Conservation (phyloP, 2,113 vertebrate genomes). For the Caranx melampygus region DNA sequence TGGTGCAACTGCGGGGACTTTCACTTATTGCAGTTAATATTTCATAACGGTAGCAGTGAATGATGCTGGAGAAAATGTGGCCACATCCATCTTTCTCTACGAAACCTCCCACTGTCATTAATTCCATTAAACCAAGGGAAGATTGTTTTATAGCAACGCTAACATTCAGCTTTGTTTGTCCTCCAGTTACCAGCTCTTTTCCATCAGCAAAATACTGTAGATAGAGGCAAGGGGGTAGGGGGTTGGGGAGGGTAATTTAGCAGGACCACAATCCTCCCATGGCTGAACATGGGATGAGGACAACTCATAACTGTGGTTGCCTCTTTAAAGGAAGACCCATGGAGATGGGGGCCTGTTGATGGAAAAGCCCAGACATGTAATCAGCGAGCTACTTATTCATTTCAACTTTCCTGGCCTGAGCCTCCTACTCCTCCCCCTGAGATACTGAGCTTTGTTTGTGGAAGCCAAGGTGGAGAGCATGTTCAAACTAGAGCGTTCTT, state of each 20-base stretch:
- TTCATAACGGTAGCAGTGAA: not conserved
- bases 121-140: not conserved
- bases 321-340: conserved; percentile 52
- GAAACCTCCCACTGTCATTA: no score
- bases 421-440: conserved; percentile 42
- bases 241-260: conserved; percentile 18
- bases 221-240: not conserved
- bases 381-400: conserved; percentile 69
- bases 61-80: not conserved
- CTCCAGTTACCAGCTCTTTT: not conserved
- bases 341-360: conserved; percentile 57
- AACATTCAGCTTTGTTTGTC: not conserved
- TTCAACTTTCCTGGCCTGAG: conserved; percentile 72
- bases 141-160: not conserved
- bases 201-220: conserved; percentile 11
- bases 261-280: conserved; percentile 43
- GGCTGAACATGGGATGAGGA: conserved; percentile 34
- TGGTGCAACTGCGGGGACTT: not conserved
- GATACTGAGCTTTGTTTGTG: conserved; percentile 59
- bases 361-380: conserved; percentile 72
- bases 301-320: conserved; percentile 53
- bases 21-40: not conserved
- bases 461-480: conserved; percentile 53
- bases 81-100: not conserved
- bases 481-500: conserved; percentile 66